phyloP scores from a whole-genome alignment of 2,888 invertebrate species.

The Ochropacha duplaris region DNA sequence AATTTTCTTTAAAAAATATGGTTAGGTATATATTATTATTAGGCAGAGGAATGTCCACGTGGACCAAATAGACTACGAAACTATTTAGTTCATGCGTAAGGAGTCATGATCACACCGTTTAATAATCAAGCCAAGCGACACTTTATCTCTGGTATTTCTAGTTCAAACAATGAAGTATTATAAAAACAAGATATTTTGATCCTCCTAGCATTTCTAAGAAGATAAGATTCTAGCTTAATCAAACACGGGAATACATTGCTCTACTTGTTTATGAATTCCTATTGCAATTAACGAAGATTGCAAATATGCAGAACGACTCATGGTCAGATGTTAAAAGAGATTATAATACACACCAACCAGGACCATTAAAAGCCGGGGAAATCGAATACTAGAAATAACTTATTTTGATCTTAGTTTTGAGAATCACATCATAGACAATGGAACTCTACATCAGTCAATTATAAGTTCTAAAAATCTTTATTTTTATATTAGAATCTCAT shows the following conservation, averaged over 20 bases:
- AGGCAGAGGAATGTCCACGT: neutral
- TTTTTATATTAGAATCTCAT: too few species aligned
- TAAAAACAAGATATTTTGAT: conserved; percentile 59
- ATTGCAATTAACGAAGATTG: too few species aligned
- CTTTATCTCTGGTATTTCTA: conserved; percentile 67
- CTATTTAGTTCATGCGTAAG: conserved; percentile 14
- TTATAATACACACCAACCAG: too few species aligned
- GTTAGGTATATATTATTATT: neutral
- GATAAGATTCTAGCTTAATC: conserved; percentile 41
- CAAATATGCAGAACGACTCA: neutral
- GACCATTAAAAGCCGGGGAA: too few species aligned
- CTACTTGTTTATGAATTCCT: conserved; percentile 9
- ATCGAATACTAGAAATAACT: too few species aligned
- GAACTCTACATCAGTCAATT: too few species aligned
- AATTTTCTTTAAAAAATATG: too few species aligned
- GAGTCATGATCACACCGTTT: conserved; percentile 22
- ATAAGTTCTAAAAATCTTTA: too few species aligned
- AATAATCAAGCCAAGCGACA: conserved; percentile 22
- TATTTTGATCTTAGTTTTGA: too few species aligned
- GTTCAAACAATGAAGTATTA: conserved; percentile 62
- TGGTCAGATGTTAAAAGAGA: too few species aligned
- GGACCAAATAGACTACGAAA: neutral
- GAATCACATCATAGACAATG: too few species aligned
- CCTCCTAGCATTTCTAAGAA: conserved; percentile 37
- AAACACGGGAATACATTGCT: conserved; percentile 29